A percentile compares a stretch with the other conserved stretches of the same genome.
These are phyloP conservation scores for Babylonia areolata DNA, from an alignment of 1,140 invertebrate species.

Conservation along the genomic window DNA sequence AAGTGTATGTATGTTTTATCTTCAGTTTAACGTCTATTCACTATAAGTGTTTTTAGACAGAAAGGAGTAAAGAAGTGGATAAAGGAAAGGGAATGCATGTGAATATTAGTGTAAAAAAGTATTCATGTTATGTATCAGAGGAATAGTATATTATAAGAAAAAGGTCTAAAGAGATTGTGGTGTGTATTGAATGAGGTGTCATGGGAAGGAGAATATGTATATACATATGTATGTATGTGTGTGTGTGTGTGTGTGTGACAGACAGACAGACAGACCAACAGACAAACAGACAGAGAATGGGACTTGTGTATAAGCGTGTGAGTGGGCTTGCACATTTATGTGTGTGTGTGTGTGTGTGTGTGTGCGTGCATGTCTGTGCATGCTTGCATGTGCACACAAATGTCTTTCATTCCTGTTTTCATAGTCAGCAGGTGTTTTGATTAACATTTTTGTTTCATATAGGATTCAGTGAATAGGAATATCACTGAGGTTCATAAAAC, in stretches of 20 bases:
- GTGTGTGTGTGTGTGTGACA: not conserved
- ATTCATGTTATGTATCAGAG: not conserved
- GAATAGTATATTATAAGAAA: not conserved
- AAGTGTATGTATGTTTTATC: not conserved
- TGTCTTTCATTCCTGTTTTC: too few species aligned
- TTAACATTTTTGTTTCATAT: too few species aligned
- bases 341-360: constrained; percentile 5
- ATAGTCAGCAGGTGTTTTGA: too few species aligned
- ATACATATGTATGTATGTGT: not conserved
- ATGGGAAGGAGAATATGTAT: not conserved
- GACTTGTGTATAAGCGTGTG: not conserved
- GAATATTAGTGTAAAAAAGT: not conserved
- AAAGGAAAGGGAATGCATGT: too few species aligned
- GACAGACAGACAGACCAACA: not conserved
- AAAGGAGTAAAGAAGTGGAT: too few species aligned
- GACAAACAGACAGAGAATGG: not conserved
- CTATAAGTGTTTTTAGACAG: too few species aligned
- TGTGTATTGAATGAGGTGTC: too few species aligned
- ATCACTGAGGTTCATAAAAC: too few species aligned
- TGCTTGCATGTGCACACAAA: too few species aligned
- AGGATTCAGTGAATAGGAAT: too few species aligned
- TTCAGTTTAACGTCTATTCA: too few species aligned
- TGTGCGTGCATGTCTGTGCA: not conserved
- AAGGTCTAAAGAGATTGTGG: too few species aligned
- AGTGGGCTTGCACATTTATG: not conserved